Evolutionary conservation across 2,888 invertebrate species (phyloP).

Genomic region (Malacosoma neustria): DNA sequence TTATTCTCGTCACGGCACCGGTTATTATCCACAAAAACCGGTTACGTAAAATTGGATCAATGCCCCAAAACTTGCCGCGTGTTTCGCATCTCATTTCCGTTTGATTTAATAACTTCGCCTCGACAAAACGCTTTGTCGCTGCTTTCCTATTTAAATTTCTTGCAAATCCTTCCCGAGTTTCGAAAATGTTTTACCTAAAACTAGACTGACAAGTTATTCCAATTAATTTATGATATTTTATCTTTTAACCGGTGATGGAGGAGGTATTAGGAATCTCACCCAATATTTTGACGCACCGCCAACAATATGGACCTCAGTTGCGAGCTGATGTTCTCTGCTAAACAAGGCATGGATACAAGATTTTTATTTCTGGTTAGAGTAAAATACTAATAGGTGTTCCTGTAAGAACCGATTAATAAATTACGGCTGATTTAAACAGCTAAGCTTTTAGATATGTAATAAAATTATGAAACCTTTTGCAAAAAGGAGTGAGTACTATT

Average conservation of each 20-base stretch:
- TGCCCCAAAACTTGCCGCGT: slow-evolving; percentile 29
- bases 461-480: too few relatives aligned
- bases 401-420: too few relatives aligned
- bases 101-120: slow-evolving; percentile 35
- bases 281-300: too few relatives aligned
- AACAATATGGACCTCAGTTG: too few relatives aligned
- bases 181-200: slow-evolving; percentile 12
- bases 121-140: slow-evolving; percentile 41
- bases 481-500: too few relatives aligned
- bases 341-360: too few relatives aligned
- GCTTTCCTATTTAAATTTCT: slow-evolving; percentile 36
- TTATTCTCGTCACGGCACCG: slow-evolving; percentile 10
- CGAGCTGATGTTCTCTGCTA: too few relatives aligned
- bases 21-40: slow-evolving; percentile 14
- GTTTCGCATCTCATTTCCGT: slow-evolving; percentile 39
- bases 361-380: too few relatives aligned
- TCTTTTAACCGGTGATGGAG: neutral
- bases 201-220: slow-evolving; percentile 20
- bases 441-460: too few relatives aligned
- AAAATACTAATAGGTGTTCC: too few relatives aligned
- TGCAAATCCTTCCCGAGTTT: slow-evolving; percentile 26
- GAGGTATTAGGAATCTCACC: too few relatives aligned
- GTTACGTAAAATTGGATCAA: slow-evolving; percentile 27
- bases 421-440: too few relatives aligned
- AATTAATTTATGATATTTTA: slow-evolving; percentile 17